phyloP scores from a whole-genome alignment of 2,113 vertebrate species.

The Hemiprocne comata region DNA sequence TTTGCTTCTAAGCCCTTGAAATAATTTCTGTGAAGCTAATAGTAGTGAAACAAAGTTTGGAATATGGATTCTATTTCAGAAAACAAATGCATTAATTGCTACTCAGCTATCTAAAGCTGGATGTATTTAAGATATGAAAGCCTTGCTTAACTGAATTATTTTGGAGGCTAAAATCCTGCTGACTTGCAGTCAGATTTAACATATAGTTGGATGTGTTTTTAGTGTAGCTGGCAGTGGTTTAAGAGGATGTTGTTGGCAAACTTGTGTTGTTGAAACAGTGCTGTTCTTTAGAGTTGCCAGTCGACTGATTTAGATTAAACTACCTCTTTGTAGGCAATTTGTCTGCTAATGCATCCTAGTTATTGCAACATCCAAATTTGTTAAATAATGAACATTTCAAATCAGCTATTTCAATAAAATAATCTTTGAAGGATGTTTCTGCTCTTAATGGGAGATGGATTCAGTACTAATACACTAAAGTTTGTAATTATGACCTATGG shows the following conservation, averaged over 20 bases:
- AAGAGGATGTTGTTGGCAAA: neutral
- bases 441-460: neutral
- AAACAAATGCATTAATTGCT: neutral
- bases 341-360: neutral
- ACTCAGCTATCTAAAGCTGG: neutral
- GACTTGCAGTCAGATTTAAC: neutral
- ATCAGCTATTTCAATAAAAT: neutral
- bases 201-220: neutral
- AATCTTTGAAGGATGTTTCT: neutral
- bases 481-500: neutral
- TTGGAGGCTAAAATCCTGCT: neutral
- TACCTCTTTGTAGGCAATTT: neutral
- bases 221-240: neutral
- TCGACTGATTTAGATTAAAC: neutral
- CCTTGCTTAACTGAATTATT: neutral
- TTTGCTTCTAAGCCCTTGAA: neutral
- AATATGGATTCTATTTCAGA: neutral
- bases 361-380: neutral
- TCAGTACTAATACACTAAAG: neutral
- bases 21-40: neutral
- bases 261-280: neutral
- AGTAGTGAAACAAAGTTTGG: neutral
- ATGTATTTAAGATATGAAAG: neutral
- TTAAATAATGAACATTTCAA: neutral
- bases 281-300: neutral